Evolutionary conservation across 1,140 invertebrate genomes (phyloP).

Genomic region (Cherax destructor): DNA sequence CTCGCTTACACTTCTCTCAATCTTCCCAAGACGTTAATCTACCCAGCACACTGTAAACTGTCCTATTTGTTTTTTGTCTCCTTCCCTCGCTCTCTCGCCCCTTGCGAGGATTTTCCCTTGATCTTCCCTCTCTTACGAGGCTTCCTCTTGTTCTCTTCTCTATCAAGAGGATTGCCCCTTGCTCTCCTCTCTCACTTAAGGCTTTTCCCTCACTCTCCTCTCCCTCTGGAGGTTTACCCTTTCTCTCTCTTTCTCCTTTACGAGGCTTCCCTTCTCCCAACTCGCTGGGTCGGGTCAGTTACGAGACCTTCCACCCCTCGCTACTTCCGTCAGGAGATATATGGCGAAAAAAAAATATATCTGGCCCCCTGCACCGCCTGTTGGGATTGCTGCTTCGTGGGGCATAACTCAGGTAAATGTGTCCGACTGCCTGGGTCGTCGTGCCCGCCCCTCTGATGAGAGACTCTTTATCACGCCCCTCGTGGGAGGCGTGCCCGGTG

Average conservation of each 20-base stretch:
- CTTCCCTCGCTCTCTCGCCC: background rate
- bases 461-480: too few species aligned
- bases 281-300: background rate
- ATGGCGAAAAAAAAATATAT: too few species aligned
- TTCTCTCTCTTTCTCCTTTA: background rate
- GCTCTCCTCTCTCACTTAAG: background rate
- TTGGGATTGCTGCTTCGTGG: too few species aligned
- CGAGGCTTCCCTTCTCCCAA: background rate
- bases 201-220: background rate
- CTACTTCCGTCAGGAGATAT: background rate
- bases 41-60: too few species aligned
- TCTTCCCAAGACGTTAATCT: too few species aligned
- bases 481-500: too few species aligned
- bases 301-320: background rate
- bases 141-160: background rate
- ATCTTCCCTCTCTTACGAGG: background rate
- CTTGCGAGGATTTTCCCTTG: background rate
- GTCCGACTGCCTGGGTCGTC: too few species aligned
- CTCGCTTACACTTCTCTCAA: too few species aligned
- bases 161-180: background rate
- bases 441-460: too few species aligned
- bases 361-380: too few species aligned
- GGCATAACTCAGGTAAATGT: too few species aligned
- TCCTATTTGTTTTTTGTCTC: background rate
- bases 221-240: too few species aligned